Evolutionary conservation across 1,140 invertebrate genomes (phyloP).

Genomic region (Rhagoletis zephyria): DNA sequence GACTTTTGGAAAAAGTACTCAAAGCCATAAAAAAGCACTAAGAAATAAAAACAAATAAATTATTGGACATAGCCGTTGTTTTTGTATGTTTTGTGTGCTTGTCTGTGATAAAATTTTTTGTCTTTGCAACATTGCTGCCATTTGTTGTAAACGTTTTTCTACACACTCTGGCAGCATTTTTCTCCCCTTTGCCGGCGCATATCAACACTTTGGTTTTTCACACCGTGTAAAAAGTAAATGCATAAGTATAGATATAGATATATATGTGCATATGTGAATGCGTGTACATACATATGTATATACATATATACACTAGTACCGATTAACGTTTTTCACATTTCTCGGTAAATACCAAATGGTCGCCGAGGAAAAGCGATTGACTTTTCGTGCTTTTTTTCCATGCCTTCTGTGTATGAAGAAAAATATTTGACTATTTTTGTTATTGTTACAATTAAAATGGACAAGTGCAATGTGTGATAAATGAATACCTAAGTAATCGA

Average conservation of each 20-base stretch:
- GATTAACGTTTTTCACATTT: slow-evolving; percentile 34
- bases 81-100: not conserved
- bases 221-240: not conserved
- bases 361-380: not conserved
- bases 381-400: slow-evolving; percentile 4
- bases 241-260: too few species aligned
- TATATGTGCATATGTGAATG: not conserved
- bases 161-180: not conserved
- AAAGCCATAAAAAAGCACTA: slow-evolving; percentile 17
- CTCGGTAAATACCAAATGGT: not conserved
- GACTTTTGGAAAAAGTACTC: not conserved
- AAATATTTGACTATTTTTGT: slow-evolving; percentile 5
- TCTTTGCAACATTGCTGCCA: slow-evolving; percentile 18
- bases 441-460: not conserved
- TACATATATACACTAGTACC: not conserved
- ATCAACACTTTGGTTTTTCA: not conserved
- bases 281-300: not conserved
- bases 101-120: not conserved
- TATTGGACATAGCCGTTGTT: not conserved
- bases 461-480: slow-evolving; percentile 2
- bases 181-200: not conserved
- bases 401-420: not conserved
- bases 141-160: not conserved
- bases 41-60: not conserved
- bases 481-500: not conserved